Percentiles rank a stretch among this genome's conserved stretches.
phyloP scores from a whole-genome alignment of 1,140 invertebrate species.

The Hetaerina americana region DNA sequence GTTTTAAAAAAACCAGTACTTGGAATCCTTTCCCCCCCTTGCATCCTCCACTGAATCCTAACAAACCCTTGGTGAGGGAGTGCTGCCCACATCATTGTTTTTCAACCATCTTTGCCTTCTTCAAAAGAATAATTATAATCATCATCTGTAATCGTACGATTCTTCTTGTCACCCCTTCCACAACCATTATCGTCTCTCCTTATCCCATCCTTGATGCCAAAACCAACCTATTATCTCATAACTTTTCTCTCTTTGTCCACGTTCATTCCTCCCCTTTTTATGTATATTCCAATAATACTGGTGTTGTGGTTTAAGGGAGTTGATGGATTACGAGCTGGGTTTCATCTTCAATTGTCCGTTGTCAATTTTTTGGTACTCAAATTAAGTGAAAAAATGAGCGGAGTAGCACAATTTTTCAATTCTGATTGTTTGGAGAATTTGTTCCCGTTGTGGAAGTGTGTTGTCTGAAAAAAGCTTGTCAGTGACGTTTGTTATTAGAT shows the following conservation, averaged over 20 bases:
- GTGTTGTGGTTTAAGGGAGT: background rate
- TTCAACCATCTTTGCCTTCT: background rate
- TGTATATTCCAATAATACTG: background rate
- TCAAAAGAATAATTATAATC: background rate
- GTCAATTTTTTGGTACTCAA: background rate
- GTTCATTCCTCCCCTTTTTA: background rate
- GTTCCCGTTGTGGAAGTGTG: slow-evolving; percentile 5
- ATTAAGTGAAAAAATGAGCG: background rate
- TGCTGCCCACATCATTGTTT: background rate
- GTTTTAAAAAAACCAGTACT: background rate
- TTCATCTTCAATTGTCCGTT: background rate
- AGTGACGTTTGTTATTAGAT: background rate
- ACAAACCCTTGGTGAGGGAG: background rate
- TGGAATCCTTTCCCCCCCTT: background rate
- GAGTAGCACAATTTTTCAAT: slow-evolving; percentile 3
- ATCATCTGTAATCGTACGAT: background rate
- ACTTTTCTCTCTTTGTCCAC: no score
- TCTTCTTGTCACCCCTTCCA: background rate
- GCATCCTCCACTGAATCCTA: background rate
- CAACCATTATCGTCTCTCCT: no score
- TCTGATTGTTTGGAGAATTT: background rate
- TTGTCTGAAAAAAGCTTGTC: background rate
- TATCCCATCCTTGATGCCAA: no score
- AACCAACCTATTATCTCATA: no score
- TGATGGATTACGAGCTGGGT: background rate